Evolutionary conservation across 2,888 invertebrate species (phyloP), one percentile per base, ranked within the genome.

Genomic region (Cyclophora punctaria): DNA sequence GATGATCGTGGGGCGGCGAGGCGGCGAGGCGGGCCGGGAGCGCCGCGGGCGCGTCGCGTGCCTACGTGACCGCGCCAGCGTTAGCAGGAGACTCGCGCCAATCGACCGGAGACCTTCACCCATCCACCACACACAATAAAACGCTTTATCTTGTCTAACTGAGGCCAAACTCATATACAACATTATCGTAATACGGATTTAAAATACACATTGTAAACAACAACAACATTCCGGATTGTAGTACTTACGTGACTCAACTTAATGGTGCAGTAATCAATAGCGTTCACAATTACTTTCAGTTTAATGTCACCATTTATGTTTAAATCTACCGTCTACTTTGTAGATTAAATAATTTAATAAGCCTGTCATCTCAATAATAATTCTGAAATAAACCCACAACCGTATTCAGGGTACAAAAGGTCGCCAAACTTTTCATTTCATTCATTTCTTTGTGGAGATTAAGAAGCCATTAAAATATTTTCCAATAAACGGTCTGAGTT

Each of bases 21-120:
- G 20, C 20, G 20, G 20, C 20, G 20, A 20, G 20, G 20, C 20
- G 2, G 2, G 20, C 20, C 20, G 20, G 20, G 20, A 20, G 46
- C 48, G 48, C 45, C 20, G 41, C 45, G 35, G 37, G 37, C 4
- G 5, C 37, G 42, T 43, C 44, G 45, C 40, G 47, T 64, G 83
- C 77, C 69, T 83, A 83, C 84, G 83, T 83, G 84, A 83, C 80
- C 58, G 53, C 44, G 52, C 61, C 56, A 51, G 71, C 77, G 80
- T 76, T 65, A 53, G 53, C 55, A 53, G 48, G 53, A 48, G 41
- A 52, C 48, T 48, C 56, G 51, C 52, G 59, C 59, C 52, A 48
- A 54, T 41, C 53, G 74, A 58, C 71, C 73, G 58, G 66, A 71
- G 77, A 71, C 75, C 73, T 75, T 67, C 64, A 59, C 56, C 62